Percentiles rank a stretch among this genome's conserved stretches.
Conservation (phyloP, 2,113 vertebrate genomes). For the Halichoeres trimaculatus region DNA sequence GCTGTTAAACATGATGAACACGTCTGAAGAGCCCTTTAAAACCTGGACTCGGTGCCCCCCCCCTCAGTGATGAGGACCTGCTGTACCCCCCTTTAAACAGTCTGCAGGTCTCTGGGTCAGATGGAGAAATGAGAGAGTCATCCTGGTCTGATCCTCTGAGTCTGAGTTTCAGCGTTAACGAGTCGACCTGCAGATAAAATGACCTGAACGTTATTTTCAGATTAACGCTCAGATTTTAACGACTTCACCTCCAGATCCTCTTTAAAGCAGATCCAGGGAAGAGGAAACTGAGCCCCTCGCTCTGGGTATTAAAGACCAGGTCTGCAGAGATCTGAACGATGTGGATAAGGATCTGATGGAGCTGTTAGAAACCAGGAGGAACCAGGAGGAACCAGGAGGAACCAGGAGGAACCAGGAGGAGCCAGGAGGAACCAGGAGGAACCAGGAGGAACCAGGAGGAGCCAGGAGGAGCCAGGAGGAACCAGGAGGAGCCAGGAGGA, state of each 20-base stretch:
- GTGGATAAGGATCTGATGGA: slow-evolving; percentile 34
- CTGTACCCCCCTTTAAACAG: too few relatives aligned
- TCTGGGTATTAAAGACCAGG: slow-evolving; percentile 2
- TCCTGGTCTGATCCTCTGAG: slow-evolving; percentile 39
- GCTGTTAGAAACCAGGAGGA: slow-evolving; percentile 35
- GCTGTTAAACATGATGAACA: too few relatives aligned
- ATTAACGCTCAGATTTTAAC: slow-evolving; percentile 35
- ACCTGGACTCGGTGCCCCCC: too few relatives aligned
- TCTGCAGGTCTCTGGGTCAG: too few relatives aligned
- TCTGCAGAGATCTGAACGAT: slow-evolving; percentile 30
- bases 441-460: too few relatives aligned
- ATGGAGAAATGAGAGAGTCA: slow-evolving; percentile 4
- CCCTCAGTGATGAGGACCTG: too few relatives aligned
- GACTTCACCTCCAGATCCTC: slow-evolving; percentile 28
- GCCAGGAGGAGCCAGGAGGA: slow-evolving; percentile 27
- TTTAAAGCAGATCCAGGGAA: slow-evolving; percentile 18
- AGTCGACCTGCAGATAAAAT: slow-evolving; percentile 37
- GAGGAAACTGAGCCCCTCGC: slow-evolving; percentile 8
- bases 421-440: too few relatives aligned
- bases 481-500: neutral
- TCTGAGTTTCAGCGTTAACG: neutral
- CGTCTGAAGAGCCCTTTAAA: too few relatives aligned
- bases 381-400: too few relatives aligned
- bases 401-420: too few relatives aligned
- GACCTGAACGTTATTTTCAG: slow-evolving; percentile 11